Base-by-base conservation (phyloP, 2,797 vertebrate species). In the Pseudochromis fuscus region DNA sequence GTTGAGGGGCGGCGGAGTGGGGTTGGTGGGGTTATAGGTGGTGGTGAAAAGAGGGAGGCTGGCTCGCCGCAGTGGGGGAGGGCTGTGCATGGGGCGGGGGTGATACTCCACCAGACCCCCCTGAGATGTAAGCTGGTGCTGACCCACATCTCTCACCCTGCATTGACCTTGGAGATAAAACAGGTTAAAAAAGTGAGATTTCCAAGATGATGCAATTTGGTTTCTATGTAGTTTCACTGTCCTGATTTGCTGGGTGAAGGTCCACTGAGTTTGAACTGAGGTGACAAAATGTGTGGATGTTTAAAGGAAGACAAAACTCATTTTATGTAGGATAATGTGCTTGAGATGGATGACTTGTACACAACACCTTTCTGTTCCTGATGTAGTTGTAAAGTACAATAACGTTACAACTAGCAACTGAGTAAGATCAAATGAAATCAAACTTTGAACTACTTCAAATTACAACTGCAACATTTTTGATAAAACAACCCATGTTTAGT, bases 1-100 rank as follows among this genome's bases (percentile, higher is more conserved):
- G 83, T 82, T 79, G 87, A 91, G 77, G 74, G 81, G 33, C 89
- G 77, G 62, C 42, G 83, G 87, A 46, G 89, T 60, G 4, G 87
- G 93, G 18, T 78, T 87, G 16, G 71, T 33, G 0, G 89, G 63
- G 67, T 77, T 88, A 70, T 94, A 92, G 23, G 88, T 33, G 0
- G 94, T 57, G 3, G 89, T 60, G 70, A 94, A 92, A 24, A 94
- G 90, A 7, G 95, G 94, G 10, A 97, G 92, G 67, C 90, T 95
- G 75, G 94, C 94, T 45, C 98, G 92, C 0, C 82, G 95, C 51
- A 99, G 80, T 0, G 97, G 97, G 2, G 98, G 97, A 7, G 97
- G 98, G 76, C 97, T 99, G 73, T 92, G 90, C 86, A 98, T 94
- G 1, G 91, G 82, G 0, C 94, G 95, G 0, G 95, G 95, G 13